A percentile compares a stretch with the other conserved stretches of the same genome.
Evolutionary conservation across 2,888 invertebrate genomes (phyloP).

Genomic region (Nomada hirtipes): DNA sequence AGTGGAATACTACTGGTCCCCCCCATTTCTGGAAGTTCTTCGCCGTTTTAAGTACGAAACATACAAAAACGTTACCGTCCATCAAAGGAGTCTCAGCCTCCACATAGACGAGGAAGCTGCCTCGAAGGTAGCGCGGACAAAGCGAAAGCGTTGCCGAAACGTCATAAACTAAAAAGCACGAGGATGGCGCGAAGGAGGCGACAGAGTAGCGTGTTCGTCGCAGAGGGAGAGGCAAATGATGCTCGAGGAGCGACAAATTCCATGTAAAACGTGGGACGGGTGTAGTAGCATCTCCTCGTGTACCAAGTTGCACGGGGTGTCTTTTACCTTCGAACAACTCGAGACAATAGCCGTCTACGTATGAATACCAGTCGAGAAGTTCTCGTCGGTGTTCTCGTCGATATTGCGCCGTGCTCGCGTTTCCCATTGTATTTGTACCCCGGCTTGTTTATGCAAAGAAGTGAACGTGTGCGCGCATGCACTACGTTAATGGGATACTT

Average conservation of each 20-base stretch:
- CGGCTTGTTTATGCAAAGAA: constrained; percentile 17
- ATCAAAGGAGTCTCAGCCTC: constrained; percentile 21
- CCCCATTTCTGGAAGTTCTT: background rate
- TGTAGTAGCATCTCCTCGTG: constrained; percentile 14
- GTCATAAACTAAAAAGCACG: constrained; percentile 36
- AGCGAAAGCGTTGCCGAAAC: constrained; percentile 30
- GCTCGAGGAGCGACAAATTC: constrained; percentile 51
- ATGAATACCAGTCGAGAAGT: constrained; percentile 69
- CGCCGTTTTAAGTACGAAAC: background rate
- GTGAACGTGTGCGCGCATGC: constrained; percentile 3
- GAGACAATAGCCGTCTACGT: constrained; percentile 70
- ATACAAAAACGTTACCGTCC: constrained; percentile 19
- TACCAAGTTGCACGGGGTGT: constrained; percentile 62
- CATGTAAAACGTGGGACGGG: constrained; percentile 41
- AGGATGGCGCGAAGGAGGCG: background rate
- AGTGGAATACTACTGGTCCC: background rate
- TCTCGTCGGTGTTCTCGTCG: constrained; percentile 59
- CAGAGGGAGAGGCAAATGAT: constrained; percentile 19
- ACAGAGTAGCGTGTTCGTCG: background rate
- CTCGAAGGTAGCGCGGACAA: constrained; percentile 20
- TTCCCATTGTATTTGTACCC: constrained; percentile 49
- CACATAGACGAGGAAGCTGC: background rate
- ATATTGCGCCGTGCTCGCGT: constrained; percentile 53
- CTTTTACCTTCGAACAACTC: constrained; percentile 71
- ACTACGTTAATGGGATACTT: constrained; percentile 52